Evolutionary conservation across 2,797 vertebrate genomes (phyloP).

Genomic region (Eulemur rubriventer): DNA sequence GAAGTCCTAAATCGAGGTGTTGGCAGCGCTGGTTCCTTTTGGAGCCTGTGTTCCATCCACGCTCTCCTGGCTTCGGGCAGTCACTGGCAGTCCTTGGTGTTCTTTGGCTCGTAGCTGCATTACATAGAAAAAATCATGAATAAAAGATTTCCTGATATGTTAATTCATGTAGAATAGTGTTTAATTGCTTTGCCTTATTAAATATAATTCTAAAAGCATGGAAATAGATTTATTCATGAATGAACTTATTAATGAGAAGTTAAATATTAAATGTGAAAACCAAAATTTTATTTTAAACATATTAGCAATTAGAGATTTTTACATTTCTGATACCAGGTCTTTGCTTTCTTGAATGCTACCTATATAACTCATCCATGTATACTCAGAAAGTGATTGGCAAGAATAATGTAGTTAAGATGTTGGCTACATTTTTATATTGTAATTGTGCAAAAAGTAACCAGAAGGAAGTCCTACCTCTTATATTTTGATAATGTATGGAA

Average conservation of each 20-base stretch:
- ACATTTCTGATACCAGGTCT: background rate
- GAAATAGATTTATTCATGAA: background rate
- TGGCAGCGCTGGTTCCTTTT: background rate
- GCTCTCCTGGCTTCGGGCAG: background rate
- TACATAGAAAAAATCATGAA: background rate
- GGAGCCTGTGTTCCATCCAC: background rate
- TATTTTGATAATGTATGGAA: background rate
- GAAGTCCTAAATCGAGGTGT: background rate
- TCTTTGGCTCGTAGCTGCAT: background rate
- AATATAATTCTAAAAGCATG: constrained; percentile 13
- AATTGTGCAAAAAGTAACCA: constrained; percentile 10
- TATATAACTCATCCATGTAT: background rate
- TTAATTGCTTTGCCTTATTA: constrained; percentile 22
- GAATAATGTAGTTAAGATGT: background rate
- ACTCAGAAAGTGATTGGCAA: background rate
- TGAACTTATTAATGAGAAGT: constrained; percentile 24
- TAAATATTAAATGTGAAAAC: constrained; percentile 34
- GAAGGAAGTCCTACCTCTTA: background rate
- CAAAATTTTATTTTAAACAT: background rate
- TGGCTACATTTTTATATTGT: constrained; percentile 29
- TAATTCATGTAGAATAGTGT: background rate
- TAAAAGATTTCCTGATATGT: constrained; percentile 16
- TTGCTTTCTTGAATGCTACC: background rate
- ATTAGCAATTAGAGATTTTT: background rate
- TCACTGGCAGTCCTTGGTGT: background rate